phyloP scores from a whole-genome alignment of 2,888 invertebrate species.

The Drosophila trichaetosa region DNA sequence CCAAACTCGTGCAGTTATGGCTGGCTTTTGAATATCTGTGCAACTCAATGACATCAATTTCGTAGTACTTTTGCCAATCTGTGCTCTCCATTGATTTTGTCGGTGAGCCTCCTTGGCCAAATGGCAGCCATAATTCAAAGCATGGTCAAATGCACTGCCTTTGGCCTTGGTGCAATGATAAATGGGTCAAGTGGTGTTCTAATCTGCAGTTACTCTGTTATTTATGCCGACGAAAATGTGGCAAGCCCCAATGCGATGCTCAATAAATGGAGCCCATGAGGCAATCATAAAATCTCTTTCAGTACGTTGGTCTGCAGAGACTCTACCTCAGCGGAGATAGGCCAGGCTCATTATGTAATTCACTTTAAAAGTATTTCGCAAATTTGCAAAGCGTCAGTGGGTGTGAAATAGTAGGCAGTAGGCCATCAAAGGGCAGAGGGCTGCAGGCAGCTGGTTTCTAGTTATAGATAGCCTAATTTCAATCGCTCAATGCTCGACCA shows the following conservation, averaged over 20 bases:
- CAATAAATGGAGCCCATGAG: neutral
- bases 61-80: neutral
- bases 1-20: neutral
- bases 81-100: neutral
- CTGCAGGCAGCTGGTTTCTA: constrained; percentile 5
- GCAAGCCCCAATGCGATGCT: neutral
- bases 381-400: constrained; percentile 24
- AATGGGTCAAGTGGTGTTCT: constrained; percentile 33
- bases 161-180: constrained; percentile 42
- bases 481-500: constrained; percentile 57
- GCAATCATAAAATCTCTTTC: constrained; percentile 14
- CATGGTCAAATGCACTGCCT: constrained; percentile 34
- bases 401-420: constrained; percentile 8
- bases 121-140: constrained; percentile 26
- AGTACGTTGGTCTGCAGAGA: neutral
- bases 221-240: constrained; percentile 55
- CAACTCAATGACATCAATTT: neutral
- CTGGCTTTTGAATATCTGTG: neutral
- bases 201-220: constrained; percentile 11
- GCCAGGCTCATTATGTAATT: neutral
- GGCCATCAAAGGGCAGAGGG: neutral
- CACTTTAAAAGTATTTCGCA: constrained; percentile 17
- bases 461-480: constrained; percentile 62
- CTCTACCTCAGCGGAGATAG: neutral
- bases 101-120: constrained; percentile 22